Conservation (phyloP, 1,140 invertebrate species). For the Oscheius sp. region DNA sequence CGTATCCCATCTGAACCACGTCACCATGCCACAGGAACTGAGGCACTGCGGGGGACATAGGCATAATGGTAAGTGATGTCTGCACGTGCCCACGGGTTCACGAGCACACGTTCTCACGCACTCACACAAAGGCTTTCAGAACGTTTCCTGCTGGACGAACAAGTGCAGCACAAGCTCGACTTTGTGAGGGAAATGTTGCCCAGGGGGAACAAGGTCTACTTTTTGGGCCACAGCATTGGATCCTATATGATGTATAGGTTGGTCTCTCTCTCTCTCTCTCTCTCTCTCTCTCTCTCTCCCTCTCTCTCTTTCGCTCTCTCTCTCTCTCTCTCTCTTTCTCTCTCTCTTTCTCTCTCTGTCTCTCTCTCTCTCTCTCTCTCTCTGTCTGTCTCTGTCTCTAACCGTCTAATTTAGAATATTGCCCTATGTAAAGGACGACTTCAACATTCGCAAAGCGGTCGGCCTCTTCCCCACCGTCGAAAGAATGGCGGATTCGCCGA, state of each 20-base stretch:
- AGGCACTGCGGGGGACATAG: not conserved
- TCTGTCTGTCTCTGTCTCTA: no score
- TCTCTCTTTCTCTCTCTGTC: no score
- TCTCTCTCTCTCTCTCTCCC: no score
- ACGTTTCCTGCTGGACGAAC: conserved; percentile 42
- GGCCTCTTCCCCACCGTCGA: conserved; percentile 42
- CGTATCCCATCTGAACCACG: conserved; percentile 48
- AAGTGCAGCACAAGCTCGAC: conserved; percentile 43
- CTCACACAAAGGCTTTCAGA: conserved; percentile 24
- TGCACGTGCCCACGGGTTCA: not conserved
- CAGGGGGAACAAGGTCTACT: conserved; percentile 10
- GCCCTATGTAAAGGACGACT: conserved; percentile 38
- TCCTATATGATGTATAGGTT: conserved; percentile 43
- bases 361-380: no score
- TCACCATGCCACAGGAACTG: conserved; percentile 38
- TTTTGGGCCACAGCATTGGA: conserved; percentile 45
- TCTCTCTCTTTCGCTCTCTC: no score
- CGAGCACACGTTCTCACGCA: not conserved
- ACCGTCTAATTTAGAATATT: conserved; percentile 9
- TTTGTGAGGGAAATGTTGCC: conserved; percentile 37
- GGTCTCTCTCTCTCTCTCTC: no score
- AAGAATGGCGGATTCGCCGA: conserved; percentile 38
- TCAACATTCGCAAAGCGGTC: conserved; percentile 36
- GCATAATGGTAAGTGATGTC: conserved; percentile 23
- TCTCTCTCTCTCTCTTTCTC: no score